phyloP scores from a whole-genome alignment of 2,888 invertebrate species.

The Dione vanillae region DNA sequence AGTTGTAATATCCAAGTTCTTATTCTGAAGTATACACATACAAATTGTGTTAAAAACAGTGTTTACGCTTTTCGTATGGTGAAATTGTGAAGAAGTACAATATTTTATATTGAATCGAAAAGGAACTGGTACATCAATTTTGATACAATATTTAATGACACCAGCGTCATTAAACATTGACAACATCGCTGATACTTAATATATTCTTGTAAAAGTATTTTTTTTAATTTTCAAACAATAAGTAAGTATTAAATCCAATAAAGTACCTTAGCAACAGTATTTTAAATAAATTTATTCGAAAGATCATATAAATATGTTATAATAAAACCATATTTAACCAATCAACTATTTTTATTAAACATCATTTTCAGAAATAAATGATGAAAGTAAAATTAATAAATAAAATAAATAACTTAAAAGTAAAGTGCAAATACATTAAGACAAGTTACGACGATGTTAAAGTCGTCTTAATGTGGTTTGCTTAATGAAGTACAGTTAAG shows the following conservation, averaged over 20 bases:
- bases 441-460: constrained; percentile 66
- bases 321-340: constrained; percentile 16
- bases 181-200: background rate
- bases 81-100: no score
- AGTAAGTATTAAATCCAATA: background rate
- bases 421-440: constrained; percentile 73
- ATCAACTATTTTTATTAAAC: constrained; percentile 35
- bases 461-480: constrained; percentile 78
- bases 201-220: background rate
- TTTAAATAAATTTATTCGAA: background rate
- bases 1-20: no score
- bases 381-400: constrained; percentile 35
- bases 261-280: background rate
- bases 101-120: no score
- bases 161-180: no score
- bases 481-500: constrained; percentile 53
- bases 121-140: no score
- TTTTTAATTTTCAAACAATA: background rate
- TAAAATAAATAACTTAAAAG: constrained; percentile 56
- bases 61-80: no score
- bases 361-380: constrained; percentile 28
- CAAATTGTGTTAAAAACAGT: no score
- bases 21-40: no score
- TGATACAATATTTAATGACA: no score
- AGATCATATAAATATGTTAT: background rate